Evolutionary conservation across 2,888 invertebrate species (phyloP), one percentile per base, ranked within the genome.

Genomic region (Lamellibrachia columna): DNA sequence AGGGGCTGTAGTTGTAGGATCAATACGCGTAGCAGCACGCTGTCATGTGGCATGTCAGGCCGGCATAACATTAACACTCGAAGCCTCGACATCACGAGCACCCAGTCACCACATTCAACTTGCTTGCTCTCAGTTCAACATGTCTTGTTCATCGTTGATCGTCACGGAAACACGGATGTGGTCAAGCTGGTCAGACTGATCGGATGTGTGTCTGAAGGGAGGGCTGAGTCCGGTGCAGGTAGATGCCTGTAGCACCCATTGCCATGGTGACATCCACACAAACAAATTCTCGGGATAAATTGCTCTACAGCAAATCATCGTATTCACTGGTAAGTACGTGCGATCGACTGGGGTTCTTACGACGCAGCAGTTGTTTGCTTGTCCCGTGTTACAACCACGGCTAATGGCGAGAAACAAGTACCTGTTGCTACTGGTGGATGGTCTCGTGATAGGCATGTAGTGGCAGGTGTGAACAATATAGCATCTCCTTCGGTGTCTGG

Each of bases 221-320:
- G 75, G 40, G 40, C 40, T 40, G 40, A 40, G 40, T 40, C 40
- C 40, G 40, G 75, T 22, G 15, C 75, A n/a, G 75, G n/a, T 75
- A 75, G 75, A 75, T 75, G 75, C 75, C 75, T 75, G 75, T n/a
- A 75, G 75, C 92, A 55, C 92, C 90, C 7, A 53, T 15, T 53
- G 92, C 75, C 40, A 93, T 93, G 93, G 93, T 93, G 22, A 93
- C 93, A 4, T 75, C 75, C 75, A 75, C 92, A 22, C 92, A 93
- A 75, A 93, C 93, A 75, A 93, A 93, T 90, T 93, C 93, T 22
- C 92, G 92, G 53, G 93, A 92, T 90, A 90, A 91, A 52, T 92
- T 93, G 40, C 60, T 93, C 90, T 91, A 91, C 75, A 93, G 93
- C 93, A 92, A 92, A 52, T 92, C 92, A 28, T 92, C 92, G 22